Evolutionary conservation across 2,113 vertebrate genomes (phyloP), one percentile per base, ranked within the genome.

Genomic region (Poeciliopsis occidentalis): DNA sequence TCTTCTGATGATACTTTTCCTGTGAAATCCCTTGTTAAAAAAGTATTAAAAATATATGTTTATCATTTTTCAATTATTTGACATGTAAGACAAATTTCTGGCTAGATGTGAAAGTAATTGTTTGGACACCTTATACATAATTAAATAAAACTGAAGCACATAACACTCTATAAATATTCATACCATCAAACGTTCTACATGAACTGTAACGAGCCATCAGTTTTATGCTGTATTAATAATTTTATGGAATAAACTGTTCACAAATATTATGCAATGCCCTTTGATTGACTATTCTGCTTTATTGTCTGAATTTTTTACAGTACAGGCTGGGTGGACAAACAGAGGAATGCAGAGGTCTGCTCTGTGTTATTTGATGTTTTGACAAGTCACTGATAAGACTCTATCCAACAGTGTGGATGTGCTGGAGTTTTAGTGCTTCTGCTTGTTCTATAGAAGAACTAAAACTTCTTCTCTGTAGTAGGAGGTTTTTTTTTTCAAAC

Each of bases 351-450:
- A 73, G 41, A 4, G 22, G 29, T 81, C 84, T 90, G 89, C 30
- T 60, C 31, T 86, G 76, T 86, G 86, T 92, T 87, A 87, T 87
- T 90, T 91, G 84, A 91, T 72, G 82, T 67, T 57, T 79, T 86
- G 85, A 83, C 85, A 91, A 83, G 81, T 67, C 67, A 66, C 75
- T 88, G 92, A 93, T 93, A 93, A 91, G 76, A 73, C 61, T 73
- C 44, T 84, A 76, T 87, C 89, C 87, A 90, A 86, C 88, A 73
- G 47, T 41, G 29, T 67, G 65, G 72, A 68, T 39, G 63, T 67
- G 70, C 34, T 26, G 74, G 61, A 64, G 73, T 73, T 37, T 74
- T 11, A 47, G 62, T 67, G 70, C 13, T 6, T 72, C 27, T 79
- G 77, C 73, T 54, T 69, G 67, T 70, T 51, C 29, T 76, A 63